Evolutionary conservation across 2,113 vertebrate genomes (phyloP).

Genomic region (Ceyx margarethae): DNA sequence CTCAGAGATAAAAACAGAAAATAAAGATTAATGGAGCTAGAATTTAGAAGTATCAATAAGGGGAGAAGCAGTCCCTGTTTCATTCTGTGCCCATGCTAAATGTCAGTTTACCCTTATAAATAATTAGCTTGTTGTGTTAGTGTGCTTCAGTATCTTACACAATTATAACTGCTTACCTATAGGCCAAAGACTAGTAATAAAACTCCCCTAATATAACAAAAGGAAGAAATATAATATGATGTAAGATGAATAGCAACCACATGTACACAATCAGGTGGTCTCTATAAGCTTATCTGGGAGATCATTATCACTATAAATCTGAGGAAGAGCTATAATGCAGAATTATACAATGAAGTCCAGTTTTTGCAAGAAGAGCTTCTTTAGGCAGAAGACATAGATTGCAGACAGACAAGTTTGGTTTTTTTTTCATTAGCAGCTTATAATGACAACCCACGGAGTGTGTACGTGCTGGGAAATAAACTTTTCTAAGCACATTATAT

Average conservation of each 20-base stretch:
- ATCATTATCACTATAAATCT: neutral
- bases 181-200: neutral
- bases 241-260: neutral
- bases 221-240: neutral
- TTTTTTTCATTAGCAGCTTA: neutral
- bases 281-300: neutral
- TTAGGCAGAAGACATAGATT: neutral
- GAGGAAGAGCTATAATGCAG: neutral
- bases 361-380: neutral
- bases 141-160: neutral
- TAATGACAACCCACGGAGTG: neutral
- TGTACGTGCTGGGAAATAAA: neutral
- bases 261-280: neutral
- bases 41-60: neutral
- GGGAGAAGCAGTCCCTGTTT: neutral
- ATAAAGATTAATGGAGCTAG: neutral
- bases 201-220: neutral
- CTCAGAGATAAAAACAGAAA: neutral
- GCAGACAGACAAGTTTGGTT: neutral
- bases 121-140: neutral
- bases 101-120: neutral
- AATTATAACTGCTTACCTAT: neutral
- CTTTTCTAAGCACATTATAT: neutral
- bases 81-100: neutral
- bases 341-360: accelerated